A percentile compares a stretch with the other conserved stretches of the same genome.
Evolutionary conservation across 2,113 vertebrate species (phyloP).

Genomic region (Mus pahari): DNA sequence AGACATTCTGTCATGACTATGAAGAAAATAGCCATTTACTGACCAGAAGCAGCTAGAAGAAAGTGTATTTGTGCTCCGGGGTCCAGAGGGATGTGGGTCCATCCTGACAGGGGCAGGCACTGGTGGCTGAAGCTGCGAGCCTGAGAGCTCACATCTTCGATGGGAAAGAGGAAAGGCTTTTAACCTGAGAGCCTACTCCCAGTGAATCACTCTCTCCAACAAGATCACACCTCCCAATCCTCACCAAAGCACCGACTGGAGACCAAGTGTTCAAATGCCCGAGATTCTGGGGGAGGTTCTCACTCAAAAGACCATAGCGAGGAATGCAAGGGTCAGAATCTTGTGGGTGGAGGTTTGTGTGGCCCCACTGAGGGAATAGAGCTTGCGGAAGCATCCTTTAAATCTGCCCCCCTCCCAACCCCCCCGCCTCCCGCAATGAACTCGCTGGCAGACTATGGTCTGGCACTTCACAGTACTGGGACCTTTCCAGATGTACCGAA

Average conservation of each 20-base stretch:
- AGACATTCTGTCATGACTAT: too few relatives aligned
- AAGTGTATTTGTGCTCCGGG: not conserved
- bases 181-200: not conserved
- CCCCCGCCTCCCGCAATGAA: not conserved
- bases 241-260: not conserved
- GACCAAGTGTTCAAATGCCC: not conserved
- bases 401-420: not conserved
- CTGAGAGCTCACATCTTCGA: not conserved
- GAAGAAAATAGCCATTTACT: not conserved
- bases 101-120: too few relatives aligned
- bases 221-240: not conserved
- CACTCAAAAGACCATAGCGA: not conserved
- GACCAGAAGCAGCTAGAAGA: not conserved
- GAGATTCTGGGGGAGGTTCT: not conserved
- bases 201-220: not conserved
- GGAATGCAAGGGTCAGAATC: too few relatives aligned
- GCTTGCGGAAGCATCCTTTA: rapidly evolving
- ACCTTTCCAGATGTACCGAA: not conserved
- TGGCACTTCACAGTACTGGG: too few relatives aligned
- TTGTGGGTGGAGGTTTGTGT: not conserved
- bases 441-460: rapidly evolving
- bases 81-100: not conserved
- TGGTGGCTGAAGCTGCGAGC: not conserved
- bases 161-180: not conserved
- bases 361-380: not conserved